A percentile compares a stretch with the other conserved stretches of the same genome.
phyloP scores from a whole-genome alignment of 2,797 vertebrate genomes.

The Sebastiscus albofasciatus region DNA sequence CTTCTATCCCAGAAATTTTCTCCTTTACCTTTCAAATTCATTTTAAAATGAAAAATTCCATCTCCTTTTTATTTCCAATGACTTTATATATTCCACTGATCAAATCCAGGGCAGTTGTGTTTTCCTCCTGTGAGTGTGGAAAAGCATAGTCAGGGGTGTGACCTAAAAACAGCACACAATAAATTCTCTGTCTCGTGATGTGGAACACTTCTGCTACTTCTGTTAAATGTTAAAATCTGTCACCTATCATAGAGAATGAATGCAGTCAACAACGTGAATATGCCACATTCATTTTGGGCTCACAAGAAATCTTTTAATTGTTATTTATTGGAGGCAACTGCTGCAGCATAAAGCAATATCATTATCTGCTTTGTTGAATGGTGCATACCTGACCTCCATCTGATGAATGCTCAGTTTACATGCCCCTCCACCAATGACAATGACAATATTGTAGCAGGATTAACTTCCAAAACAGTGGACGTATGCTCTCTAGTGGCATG shows the following conservation, averaged over 20 bases:
- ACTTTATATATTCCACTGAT: constrained; percentile 10
- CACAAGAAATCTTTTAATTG: not conserved
- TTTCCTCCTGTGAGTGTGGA: constrained; percentile 4
- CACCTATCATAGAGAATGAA: not conserved
- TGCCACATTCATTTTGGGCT: not conserved
- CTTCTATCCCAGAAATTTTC: not conserved
- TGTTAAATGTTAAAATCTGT: not conserved
- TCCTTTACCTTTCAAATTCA: not conserved
- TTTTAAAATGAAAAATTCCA: not conserved
- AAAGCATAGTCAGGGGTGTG: constrained; percentile 31
- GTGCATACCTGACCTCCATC: constrained; percentile 31
- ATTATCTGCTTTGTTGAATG: constrained; percentile 16
- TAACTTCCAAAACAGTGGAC: not conserved
- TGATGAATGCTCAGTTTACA: constrained; percentile 33
- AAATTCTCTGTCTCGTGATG: constrained; percentile 23
- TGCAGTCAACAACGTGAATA: not conserved
- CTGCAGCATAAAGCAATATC: not conserved
- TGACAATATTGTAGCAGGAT: not conserved
- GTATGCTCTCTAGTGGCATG: constrained; percentile 50
- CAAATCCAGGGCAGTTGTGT: not conserved
- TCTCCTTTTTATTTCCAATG: not conserved
- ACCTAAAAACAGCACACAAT: constrained; percentile 46
- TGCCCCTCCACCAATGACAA: not conserved
- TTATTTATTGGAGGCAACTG: constrained; percentile 2
- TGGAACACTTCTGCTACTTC: constrained; percentile 2